phyloP scores from a whole-genome alignment of 2,113 vertebrate genomes.

The Drymodes brunneopygia region DNA sequence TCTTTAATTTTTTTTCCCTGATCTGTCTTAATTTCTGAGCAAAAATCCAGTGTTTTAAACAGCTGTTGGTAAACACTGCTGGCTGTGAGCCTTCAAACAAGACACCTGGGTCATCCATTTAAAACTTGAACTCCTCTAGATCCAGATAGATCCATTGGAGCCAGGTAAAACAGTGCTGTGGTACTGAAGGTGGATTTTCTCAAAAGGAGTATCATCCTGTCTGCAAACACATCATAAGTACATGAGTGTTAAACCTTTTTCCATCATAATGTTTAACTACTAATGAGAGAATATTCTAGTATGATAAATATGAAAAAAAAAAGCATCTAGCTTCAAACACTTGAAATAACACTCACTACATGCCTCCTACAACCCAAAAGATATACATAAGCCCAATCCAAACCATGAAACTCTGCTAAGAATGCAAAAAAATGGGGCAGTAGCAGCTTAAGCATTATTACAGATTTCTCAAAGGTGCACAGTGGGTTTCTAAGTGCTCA shows the following conservation, averaged over 20 bases:
- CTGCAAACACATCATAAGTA: not conserved
- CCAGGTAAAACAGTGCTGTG: not conserved
- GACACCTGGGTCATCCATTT: not conserved
- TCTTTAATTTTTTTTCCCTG: rapidly evolving
- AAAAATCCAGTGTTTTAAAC: not conserved
- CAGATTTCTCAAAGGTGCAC: not conserved
- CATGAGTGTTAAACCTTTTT: not conserved
- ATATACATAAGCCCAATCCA: not conserved
- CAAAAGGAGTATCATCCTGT: not conserved
- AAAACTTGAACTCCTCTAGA: not conserved
- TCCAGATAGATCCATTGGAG: rapidly evolving
- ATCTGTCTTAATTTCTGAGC: not conserved
- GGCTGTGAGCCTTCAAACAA: not conserved
- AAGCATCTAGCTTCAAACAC: not conserved
- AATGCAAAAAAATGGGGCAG: not conserved
- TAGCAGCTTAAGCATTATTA: not conserved
- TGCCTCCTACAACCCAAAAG: not conserved
- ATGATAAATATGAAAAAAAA: not conserved
- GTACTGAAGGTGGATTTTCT: not conserved
- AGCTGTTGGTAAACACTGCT: not conserved
- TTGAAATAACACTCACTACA: not conserved
- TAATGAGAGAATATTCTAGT: not conserved
- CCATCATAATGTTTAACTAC: not conserved
- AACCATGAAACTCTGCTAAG: not conserved
- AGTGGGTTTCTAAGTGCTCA: not conserved